Percentiles rank a stretch among this genome's conserved stretches.
Conservation (phyloP, 2,113 vertebrate genomes). For the Bucco capensis region DNA sequence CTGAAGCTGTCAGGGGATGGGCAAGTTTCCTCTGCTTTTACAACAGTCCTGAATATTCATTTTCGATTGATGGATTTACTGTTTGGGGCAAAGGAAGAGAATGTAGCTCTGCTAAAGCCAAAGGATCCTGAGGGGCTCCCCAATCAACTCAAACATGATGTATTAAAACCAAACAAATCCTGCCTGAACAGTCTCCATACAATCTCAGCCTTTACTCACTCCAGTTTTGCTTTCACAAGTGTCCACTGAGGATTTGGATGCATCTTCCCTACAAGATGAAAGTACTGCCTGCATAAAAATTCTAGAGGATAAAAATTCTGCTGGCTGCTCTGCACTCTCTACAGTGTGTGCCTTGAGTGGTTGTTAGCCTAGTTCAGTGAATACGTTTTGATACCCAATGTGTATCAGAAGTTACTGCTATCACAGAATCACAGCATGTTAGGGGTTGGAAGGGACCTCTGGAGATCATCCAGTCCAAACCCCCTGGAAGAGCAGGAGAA, state of each 20-base stretch:
- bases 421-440: too few relatives aligned
- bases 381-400: fast-evolving
- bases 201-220: neutral
- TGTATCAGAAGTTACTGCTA: neutral
- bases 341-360: fast-evolving
- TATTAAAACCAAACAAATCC: neutral
- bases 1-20: neutral
- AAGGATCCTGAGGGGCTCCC: neutral
- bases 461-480: too few relatives aligned
- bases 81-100: neutral
- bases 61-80: neutral
- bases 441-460: too few relatives aligned
- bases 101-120: neutral
- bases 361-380: fast-evolving
- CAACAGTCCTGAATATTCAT: neutral
- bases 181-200: neutral
- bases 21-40: neutral
- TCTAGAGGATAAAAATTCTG: neutral
- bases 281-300: neutral
- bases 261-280: neutral
- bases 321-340: neutral
- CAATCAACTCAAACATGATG: neutral
- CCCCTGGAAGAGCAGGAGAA: too few relatives aligned
- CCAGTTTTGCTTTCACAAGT: neutral
- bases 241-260: neutral